These are phyloP conservation scores for Carettochelys insculpta DNA, from an alignment of 2,113 vertebrate species.

Conservation along the genomic window DNA sequence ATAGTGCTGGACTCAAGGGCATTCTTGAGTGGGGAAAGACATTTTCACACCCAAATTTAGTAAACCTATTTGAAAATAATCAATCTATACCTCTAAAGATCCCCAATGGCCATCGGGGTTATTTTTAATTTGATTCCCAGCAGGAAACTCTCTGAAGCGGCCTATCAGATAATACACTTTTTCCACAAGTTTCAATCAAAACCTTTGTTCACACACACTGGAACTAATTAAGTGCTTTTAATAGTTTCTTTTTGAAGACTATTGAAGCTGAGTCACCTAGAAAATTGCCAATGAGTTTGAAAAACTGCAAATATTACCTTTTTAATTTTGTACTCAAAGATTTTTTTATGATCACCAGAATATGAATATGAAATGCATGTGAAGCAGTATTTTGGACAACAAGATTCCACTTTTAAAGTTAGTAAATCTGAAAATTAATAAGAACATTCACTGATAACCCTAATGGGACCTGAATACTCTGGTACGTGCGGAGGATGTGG, in stretches of 20 bases:
- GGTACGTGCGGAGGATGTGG: not conserved
- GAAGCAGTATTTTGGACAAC: slow-evolving; percentile 37
- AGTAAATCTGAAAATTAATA: not conserved
- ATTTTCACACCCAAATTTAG: not conserved
- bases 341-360: slow-evolving; percentile 39
- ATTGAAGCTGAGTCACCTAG: slow-evolving; percentile 28
- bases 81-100: not conserved
- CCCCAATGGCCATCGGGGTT: not conserved
- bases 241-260: not conserved
- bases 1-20: not conserved
- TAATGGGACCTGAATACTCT: not conserved
- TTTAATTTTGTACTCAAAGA: slow-evolving; percentile 52
- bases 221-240: slow-evolving; percentile 5
- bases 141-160: not conserved
- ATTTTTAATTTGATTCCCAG: not conserved
- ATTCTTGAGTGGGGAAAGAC: not conserved
- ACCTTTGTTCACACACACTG: not conserved
- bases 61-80: not conserved
- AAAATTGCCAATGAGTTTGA: slow-evolving; percentile 45
- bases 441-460: not conserved
- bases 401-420: not conserved
- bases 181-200: not conserved
- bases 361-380: slow-evolving; percentile 21
- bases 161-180: not conserved
- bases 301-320: slow-evolving; percentile 52